Percentiles rank a stretch among this genome's conserved stretches.
phyloP scores from a whole-genome alignment of 1,140 invertebrate genomes.

The Phortica variegata region DNA sequence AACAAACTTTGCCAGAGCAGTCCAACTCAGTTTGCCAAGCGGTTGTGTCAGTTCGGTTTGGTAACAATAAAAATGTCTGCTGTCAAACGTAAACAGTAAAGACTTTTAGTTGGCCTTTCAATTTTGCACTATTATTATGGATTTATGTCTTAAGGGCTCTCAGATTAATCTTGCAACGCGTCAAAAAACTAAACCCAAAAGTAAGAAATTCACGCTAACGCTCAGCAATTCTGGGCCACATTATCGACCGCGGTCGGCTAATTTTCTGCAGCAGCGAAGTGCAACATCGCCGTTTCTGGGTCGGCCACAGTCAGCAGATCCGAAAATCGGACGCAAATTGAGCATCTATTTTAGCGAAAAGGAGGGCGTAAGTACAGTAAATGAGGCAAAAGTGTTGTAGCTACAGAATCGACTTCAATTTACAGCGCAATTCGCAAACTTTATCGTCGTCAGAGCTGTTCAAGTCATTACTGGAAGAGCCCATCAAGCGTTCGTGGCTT shows the following conservation, averaged over 20 bases:
- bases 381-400: neutral
- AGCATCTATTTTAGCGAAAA: conserved; percentile 35
- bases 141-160: conserved; percentile 51
- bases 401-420: neutral
- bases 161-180: conserved; percentile 51
- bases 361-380: conserved; percentile 17
- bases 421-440: conserved; percentile 19
- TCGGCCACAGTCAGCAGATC: conserved; percentile 50
- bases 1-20: no score
- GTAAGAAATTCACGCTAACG: conserved; percentile 34
- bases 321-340: conserved; percentile 32
- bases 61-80: no score
- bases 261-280: conserved; percentile 44
- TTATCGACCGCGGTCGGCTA: conserved; percentile 45
- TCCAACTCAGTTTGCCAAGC: no score
- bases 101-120: conserved; percentile 3
- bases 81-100: neutral
- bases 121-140: conserved; percentile 34
- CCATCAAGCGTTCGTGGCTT: conserved; percentile 49
- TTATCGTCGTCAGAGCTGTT: conserved; percentile 49
- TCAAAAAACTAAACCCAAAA: conserved; percentile 48
- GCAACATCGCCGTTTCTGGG: conserved; percentile 41
- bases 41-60: no score
- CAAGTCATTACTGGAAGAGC: conserved; percentile 46
- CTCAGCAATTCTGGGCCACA: conserved; percentile 27